A percentile compares a stretch with the other conserved stretches of the same genome.
These are phyloP conservation scores for Cryptoleucopteryx plumbea DNA, from an alignment of 2,113 vertebrate species.

Conservation along the genomic window DNA sequence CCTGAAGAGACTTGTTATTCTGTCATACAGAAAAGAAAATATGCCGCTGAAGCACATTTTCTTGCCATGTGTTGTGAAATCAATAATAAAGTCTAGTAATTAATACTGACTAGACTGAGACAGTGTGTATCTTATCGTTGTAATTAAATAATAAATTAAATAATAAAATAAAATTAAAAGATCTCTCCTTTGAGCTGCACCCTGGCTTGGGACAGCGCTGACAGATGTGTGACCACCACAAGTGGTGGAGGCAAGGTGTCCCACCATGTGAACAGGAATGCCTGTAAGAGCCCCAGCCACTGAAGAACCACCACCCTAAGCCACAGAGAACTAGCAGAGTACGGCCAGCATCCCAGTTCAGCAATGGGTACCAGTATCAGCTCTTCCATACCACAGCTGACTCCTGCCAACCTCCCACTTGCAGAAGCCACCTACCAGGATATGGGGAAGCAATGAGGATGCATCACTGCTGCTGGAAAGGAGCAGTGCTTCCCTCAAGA, in stretches of 20 bases:
- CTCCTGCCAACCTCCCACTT: neutral
- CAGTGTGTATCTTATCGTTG: neutral
- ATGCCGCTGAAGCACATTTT: neutral
- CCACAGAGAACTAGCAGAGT: neutral
- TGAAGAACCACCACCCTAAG: rapidly evolving
- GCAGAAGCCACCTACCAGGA: neutral
- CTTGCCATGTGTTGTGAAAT: neutral
- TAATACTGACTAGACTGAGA: neutral
- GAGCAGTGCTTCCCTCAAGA: rapidly evolving
- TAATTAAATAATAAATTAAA: neutral
- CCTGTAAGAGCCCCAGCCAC: rapidly evolving
- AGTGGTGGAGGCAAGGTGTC: neutral
- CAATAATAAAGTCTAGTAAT: neutral
- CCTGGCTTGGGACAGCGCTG: neutral
- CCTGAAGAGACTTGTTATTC: neutral
- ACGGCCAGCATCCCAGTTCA: neutral
- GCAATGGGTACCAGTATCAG: neutral
- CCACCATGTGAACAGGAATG: rapidly evolving
- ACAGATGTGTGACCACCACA: rapidly evolving
- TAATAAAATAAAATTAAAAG: neutral
- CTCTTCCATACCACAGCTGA: neutral
- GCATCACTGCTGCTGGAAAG: neutral
- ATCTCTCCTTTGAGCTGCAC: neutral
- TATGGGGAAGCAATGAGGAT: rapidly evolving
- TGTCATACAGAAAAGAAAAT: neutral